Evolutionary conservation across 64 coral and sea anemone genomes (phyloP).

Genomic region (Acropora tenuis): DNA sequence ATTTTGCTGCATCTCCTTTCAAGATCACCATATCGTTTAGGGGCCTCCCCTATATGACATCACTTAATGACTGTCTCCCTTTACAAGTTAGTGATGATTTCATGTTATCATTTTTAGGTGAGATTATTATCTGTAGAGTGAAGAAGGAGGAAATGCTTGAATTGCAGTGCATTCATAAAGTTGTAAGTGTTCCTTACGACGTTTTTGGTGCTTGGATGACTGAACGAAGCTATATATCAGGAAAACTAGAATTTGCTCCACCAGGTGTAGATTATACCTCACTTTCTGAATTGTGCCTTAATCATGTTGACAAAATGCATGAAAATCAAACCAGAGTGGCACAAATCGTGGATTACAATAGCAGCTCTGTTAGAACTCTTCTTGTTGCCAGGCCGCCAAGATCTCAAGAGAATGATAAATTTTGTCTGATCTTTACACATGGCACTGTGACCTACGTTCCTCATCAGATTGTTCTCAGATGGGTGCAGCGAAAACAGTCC

Average conservation of each 20-base stretch:
- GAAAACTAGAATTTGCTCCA: constrained; percentile 78
- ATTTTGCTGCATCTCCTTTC: too few species aligned
- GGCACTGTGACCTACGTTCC: constrained; percentile 76
- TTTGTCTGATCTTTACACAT: constrained; percentile 85
- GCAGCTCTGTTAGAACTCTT: constrained; percentile 79
- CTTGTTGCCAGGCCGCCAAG: constrained; percentile 57
- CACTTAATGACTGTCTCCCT: too few species aligned
- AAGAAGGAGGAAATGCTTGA: neutral
- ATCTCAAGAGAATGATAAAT: neutral
- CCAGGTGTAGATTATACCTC: constrained; percentile 54
- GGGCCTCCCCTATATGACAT: too few species aligned
- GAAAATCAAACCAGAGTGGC: constrained; percentile 32
- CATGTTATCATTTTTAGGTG: constrained; percentile 48
- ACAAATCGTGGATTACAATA: constrained; percentile 76
- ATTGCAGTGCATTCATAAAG: constrained; percentile 18
- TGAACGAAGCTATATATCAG: constrained; percentile 68
- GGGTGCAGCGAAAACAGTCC: neutral
- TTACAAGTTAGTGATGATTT: too few species aligned
- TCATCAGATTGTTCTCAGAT: constrained; percentile 83
- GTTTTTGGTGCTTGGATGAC: constrained; percentile 89
- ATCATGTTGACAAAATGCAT: constrained; percentile 24
- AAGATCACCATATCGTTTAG: too few species aligned
- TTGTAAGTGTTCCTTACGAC: constrained; percentile 86
- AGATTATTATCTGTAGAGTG: constrained; percentile 74
- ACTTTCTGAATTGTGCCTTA: constrained; percentile 81